Evolutionary conservation across 2,888 invertebrate genomes (phyloP).

Genomic region (Athetis lepigone): DNA sequence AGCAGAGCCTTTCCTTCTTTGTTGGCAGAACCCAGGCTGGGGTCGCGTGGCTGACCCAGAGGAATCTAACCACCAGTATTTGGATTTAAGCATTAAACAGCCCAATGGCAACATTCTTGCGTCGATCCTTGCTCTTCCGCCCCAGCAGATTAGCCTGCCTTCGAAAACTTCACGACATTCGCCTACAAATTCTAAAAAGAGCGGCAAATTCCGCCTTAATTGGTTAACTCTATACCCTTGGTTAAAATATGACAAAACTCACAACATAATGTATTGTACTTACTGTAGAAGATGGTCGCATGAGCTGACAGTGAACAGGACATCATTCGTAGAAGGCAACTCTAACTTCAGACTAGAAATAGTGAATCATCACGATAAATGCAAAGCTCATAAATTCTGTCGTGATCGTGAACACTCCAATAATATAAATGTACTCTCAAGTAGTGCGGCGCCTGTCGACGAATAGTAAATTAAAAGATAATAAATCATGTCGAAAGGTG

Average conservation of each 20-base stretch:
- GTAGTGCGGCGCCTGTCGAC: conserved; percentile 35
- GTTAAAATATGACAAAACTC: conserved; percentile 92
- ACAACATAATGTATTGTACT: conserved; percentile 93
- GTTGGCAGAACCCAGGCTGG: conserved; percentile 90
- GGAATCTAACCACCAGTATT: conserved; percentile 66
- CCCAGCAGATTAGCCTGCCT: conserved; percentile 74
- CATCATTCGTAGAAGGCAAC: conserved; percentile 95
- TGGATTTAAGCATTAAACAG: conserved; percentile 70
- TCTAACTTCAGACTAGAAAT: conserved; percentile 94
- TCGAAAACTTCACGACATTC: conserved; percentile 58
- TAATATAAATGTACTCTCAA: conserved; percentile 49
- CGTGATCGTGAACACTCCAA: conserved; percentile 82
- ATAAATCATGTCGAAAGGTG: conserved; percentile 17
- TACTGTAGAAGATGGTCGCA: conserved; percentile 94
- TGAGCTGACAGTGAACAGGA: conserved; percentile 91
- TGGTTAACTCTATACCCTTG: conserved; percentile 94
- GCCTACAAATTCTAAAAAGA: conserved; percentile 83
- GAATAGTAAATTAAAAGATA: conserved; percentile 37
- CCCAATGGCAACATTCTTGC: conserved; percentile 68
- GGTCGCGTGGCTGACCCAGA: conserved; percentile 57
- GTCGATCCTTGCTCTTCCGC: conserved; percentile 75
- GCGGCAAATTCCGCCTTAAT: conserved; percentile 92
- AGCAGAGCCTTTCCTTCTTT: conserved; percentile 92
- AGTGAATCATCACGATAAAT: conserved; percentile 94
- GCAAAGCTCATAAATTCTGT: conserved; percentile 94